Conservation (phyloP, 2,797 vertebrate genomes). For the Sylvilagus floridanus region DNA sequence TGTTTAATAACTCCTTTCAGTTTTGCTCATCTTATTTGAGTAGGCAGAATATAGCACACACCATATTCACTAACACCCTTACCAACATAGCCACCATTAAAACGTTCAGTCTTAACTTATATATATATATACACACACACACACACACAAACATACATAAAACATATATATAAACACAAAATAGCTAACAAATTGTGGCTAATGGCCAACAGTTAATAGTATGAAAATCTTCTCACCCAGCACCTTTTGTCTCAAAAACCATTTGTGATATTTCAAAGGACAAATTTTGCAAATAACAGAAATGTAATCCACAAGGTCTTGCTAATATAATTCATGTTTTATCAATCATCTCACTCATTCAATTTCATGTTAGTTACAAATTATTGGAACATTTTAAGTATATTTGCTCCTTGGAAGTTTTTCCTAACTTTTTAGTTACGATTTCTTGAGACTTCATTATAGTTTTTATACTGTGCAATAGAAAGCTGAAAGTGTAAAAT, state of each 20-base stretch:
- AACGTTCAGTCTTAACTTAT: background rate
- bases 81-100: too few relatives aligned
- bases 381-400: background rate
- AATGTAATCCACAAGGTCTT: background rate
- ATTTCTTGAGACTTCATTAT: background rate
- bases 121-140: too few relatives aligned
- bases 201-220: background rate
- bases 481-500: background rate
- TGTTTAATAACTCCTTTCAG: background rate
- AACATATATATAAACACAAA: too few relatives aligned
- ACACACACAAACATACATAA: too few relatives aligned
- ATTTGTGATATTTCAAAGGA: background rate
- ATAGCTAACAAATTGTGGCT: background rate
- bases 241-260: background rate
- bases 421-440: background rate
- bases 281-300: background rate
- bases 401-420: background rate
- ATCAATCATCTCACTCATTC: background rate
- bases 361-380: conserved; percentile 30
- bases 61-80: background rate
- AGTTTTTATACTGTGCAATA: background rate
- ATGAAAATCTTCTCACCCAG: background rate
- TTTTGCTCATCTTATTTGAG: background rate
- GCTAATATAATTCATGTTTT: background rate
- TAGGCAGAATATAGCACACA: background rate